These are phyloP conservation scores for Lophotriccus pileatus DNA, from an alignment of 2,797 vertebrate species.

Conservation along the genomic window DNA sequence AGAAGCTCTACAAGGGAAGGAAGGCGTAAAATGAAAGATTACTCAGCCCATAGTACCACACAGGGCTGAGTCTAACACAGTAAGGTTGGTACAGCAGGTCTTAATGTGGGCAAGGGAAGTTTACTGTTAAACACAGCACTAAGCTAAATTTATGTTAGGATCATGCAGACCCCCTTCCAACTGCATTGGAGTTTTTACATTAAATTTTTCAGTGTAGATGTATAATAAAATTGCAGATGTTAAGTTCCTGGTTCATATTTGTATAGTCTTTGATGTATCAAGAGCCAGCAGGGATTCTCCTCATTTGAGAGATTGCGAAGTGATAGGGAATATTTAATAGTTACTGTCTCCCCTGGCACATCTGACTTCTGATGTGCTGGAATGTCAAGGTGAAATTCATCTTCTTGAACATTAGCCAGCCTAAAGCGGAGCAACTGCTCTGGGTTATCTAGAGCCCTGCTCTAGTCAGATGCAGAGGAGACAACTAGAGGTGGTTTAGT, in stretches of 20 bases:
- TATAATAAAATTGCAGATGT: neutral
- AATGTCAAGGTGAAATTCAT: neutral
- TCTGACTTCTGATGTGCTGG: neutral
- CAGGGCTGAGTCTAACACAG: neutral
- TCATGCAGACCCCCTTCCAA: neutral
- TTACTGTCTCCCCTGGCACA: neutral
- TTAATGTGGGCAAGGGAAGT: neutral
- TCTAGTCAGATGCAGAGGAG: neutral
- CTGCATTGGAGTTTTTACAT: neutral
- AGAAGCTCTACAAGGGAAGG: neutral
- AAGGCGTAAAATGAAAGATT: neutral
- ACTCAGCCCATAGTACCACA: too few species aligned
- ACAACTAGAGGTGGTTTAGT: neutral
- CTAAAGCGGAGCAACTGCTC: neutral
- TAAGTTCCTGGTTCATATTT: neutral
- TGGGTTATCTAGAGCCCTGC: neutral
- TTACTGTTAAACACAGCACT: neutral
- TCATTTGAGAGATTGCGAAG: accelerated
- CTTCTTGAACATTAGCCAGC: neutral
- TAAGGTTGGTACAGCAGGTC: neutral
- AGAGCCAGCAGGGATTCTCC: neutral
- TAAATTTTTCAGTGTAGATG: neutral
- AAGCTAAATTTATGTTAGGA: neutral
- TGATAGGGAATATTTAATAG: neutral
- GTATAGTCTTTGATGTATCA: neutral